These are phyloP conservation scores for Oscheius sp. DNA, from an alignment of 2,888 invertebrate species.

Conservation along the genomic window DNA sequence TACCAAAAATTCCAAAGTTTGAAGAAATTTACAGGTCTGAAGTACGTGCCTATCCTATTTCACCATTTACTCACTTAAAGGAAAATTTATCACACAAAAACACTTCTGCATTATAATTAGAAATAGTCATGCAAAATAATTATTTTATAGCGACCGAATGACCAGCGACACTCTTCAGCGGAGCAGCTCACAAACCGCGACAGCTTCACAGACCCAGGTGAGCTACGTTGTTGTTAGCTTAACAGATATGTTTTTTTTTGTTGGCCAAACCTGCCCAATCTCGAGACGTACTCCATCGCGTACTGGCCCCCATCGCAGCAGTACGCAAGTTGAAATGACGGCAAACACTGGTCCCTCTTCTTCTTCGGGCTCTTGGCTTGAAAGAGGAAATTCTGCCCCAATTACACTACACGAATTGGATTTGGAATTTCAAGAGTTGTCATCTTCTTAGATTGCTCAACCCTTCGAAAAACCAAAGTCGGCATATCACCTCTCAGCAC, in stretches of 20 bases:
- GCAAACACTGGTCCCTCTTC: not conserved
- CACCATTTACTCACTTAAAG: not conserved
- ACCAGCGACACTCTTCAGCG: not conserved
- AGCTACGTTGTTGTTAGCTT: too few species aligned
- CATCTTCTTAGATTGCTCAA: not conserved
- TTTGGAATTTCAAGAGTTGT: conserved; percentile 10
- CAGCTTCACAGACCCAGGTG: too few species aligned
- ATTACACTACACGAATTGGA: conserved; percentile 11
- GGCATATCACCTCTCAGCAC: too few species aligned
- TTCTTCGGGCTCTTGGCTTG: not conserved
- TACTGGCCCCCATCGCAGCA: conserved; percentile 25
- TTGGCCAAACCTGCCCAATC: not conserved
- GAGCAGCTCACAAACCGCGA: not conserved
- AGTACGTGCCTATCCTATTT: too few species aligned
- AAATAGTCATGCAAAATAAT: not conserved
- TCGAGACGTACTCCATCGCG: conserved; percentile 14
- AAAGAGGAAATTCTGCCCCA: conserved; percentile 22
- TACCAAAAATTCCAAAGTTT: conserved; percentile 29
- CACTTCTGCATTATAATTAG: not conserved
- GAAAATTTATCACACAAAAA: not conserved
- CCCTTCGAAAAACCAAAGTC: too few species aligned
- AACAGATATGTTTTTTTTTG: not conserved
- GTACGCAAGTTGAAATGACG: conserved; percentile 28
- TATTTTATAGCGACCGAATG: not conserved
- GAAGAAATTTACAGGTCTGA: conserved; percentile 27